Base-by-base conservation (phyloP, 1,140 invertebrate genomes). In the Oscheius sp. region DNA sequence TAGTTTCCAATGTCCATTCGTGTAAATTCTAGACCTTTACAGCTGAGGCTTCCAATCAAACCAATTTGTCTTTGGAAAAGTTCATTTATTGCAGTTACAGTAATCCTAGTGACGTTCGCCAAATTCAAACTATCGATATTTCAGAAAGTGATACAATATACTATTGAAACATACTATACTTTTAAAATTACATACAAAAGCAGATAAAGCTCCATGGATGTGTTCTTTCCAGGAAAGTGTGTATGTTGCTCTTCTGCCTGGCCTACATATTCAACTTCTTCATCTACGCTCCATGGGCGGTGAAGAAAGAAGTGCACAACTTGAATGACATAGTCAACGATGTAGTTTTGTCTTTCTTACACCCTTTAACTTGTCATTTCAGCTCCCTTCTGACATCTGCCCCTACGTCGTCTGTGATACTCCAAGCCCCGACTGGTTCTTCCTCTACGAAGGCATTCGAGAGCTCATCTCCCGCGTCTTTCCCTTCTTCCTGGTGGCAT, bases 231-330 rank as follows among this genome's bases (percentile, higher is more conserved):
- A 79, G 68, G 28, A 75, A 74, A 58, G 59, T 73, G n/a, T 74
- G 78, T 31, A 61, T 62, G 55, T 62, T 62, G 38, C 72, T 83
- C 10, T 83, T 84, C 65, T 67, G 62, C 7, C 28, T 80, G 15
- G 77, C 80, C 26, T 83, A 84, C 61, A 59, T 80, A 26, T 80
- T 78, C 64, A 84, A 75, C 38, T 83, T 83, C 71, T 74, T 77
- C 38, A 82, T 83, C 61, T 79, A 83, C 58, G 82, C 83, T 15
- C 82, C 82, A 13, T 83, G 82, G 82, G 78, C 82, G 2, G 68
- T 74, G 4, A 83, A 83, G 74, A 83, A 84, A 46, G 74, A 61
- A 18, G 78, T 83, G 34, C 76, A 84, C 32, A 32, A 65, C 20
- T 42, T 71, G 2, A 36, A 42, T 3, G 69, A 71, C 4, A n/a